Percentiles rank a stretch among this genome's conserved stretches.
Conservation (phyloP, 1,140 invertebrate species). For the Camponotus pennsylvanicus region DNA sequence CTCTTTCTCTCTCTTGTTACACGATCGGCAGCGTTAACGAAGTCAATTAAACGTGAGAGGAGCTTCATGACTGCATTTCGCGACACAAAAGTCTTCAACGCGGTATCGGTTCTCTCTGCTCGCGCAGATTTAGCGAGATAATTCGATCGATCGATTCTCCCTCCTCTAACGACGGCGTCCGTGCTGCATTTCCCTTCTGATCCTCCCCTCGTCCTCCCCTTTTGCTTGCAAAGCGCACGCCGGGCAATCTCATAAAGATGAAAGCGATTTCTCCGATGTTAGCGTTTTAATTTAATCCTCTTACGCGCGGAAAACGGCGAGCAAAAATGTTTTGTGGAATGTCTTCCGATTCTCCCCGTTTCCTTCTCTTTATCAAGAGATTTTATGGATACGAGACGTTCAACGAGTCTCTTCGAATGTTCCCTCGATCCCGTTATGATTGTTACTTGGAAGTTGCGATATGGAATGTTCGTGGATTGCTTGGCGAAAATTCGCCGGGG, state of each 20-base stretch:
- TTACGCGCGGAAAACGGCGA: conserved; percentile 56
- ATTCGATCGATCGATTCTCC: conserved; percentile 55
- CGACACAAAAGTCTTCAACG: conserved; percentile 26
- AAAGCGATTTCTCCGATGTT: conserved; percentile 63
- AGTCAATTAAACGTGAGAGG: conserved; percentile 40
- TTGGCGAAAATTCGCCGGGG: background rate
- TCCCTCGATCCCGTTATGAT: background rate
- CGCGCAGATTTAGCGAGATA: conserved; percentile 54
- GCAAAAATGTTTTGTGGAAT: conserved; percentile 59
- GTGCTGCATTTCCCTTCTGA: background rate
- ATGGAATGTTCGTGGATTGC: background rate
- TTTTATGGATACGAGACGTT: conserved; percentile 19
- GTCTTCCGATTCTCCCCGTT: conserved; percentile 36
- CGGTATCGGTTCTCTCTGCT: conserved; percentile 13
- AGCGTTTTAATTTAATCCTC: conserved; percentile 63
- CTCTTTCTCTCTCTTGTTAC: background rate
- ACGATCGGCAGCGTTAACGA: conserved; percentile 22
- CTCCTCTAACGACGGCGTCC: background rate
- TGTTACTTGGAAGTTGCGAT: conserved; percentile 41
- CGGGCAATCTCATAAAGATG: conserved; percentile 63
- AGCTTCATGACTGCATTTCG: conserved; percentile 11
- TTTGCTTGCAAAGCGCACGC: conserved; percentile 54
- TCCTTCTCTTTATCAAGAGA: conserved; percentile 47
- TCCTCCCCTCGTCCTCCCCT: background rate
- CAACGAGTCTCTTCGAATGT: background rate